Percentiles rank a stretch among this genome's conserved stretches.
Evolutionary conservation across 2,797 vertebrate species (phyloP).

Genomic region (Melanotaenia pygmaea): DNA sequence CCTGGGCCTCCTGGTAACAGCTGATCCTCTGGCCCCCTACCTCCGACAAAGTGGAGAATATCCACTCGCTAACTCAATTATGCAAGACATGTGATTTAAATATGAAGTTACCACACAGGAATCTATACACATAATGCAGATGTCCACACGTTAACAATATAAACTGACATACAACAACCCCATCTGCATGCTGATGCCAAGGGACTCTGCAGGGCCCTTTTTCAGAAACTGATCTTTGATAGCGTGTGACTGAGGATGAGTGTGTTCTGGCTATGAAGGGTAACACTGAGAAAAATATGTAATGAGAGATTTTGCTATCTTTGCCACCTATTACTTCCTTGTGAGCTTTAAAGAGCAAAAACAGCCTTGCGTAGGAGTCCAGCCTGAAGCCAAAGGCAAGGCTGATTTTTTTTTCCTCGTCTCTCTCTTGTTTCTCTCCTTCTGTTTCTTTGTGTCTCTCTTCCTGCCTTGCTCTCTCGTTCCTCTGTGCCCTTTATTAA

Average conservation of each 20-base stretch:
- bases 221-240: neutral
- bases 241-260: conserved; percentile 9
- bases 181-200: conserved; percentile 45
- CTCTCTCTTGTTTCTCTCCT: conserved; percentile 34
- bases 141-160: conserved; percentile 33
- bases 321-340: conserved; percentile 56
- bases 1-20: conserved; percentile 70
- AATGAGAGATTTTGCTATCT: conserved; percentile 38
- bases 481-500: conserved; percentile 75
- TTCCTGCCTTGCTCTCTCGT: conserved; percentile 19
- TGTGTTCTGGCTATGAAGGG: conserved; percentile 9
- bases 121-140: conserved; percentile 54
- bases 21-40: conserved; percentile 69
- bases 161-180: conserved; percentile 44
- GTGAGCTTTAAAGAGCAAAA: conserved; percentile 65
- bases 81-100: conserved; percentile 82
- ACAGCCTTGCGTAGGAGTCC: conserved; percentile 62
- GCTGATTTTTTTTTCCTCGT: conserved; percentile 28
- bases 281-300: conserved; percentile 34
- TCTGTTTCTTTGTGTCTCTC: conserved; percentile 18
- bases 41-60: conserved; percentile 72
- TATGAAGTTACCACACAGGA: conserved; percentile 69
- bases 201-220: conserved; percentile 11
- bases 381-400: conserved; percentile 61
- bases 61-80: conserved; percentile 79